These are phyloP conservation scores for Pseudochaenichthys georgianus DNA, from an alignment of 2,797 vertebrate species.

Conservation along the genomic window DNA sequence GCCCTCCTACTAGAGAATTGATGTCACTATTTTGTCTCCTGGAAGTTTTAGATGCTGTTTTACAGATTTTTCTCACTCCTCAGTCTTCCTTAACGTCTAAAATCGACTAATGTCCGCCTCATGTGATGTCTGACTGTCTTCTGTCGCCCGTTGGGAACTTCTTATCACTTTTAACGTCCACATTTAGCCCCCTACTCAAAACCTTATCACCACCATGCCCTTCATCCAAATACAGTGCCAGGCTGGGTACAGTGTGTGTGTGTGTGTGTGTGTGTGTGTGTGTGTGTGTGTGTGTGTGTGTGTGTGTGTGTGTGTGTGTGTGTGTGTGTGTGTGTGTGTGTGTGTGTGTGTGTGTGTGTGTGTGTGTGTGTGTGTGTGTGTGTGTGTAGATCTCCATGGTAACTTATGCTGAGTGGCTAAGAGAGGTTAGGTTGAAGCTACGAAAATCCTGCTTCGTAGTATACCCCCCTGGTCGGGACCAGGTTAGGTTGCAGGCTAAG, in stretches of 20 bases:
- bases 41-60: background rate
- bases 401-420: too few relatives aligned
- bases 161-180: conserved; percentile 67
- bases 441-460: too few relatives aligned
- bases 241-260: conserved; percentile 20
- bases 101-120: background rate
- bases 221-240: conserved; percentile 29
- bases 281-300: conserved; percentile 24
- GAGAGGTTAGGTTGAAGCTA: too few relatives aligned
- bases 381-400: too few relatives aligned
- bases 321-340: conserved; percentile 28
- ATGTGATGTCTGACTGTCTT: background rate
- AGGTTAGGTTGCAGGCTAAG: too few relatives aligned
- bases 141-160: conserved; percentile 10
- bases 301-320: conserved; percentile 5
- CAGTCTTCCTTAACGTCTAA: background rate
- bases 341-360: background rate
- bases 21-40: background rate
- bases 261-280: conserved; percentile 22
- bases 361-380: conserved; percentile 19
- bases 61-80: background rate
- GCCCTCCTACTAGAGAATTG: too few relatives aligned
- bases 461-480: too few relatives aligned
- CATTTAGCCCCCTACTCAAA: conserved; percentile 73
- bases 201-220: conserved; percentile 63